These are phyloP conservation scores for Notiomystis cincta DNA, from an alignment of 2,113 vertebrate genomes.

Conservation along the genomic window DNA sequence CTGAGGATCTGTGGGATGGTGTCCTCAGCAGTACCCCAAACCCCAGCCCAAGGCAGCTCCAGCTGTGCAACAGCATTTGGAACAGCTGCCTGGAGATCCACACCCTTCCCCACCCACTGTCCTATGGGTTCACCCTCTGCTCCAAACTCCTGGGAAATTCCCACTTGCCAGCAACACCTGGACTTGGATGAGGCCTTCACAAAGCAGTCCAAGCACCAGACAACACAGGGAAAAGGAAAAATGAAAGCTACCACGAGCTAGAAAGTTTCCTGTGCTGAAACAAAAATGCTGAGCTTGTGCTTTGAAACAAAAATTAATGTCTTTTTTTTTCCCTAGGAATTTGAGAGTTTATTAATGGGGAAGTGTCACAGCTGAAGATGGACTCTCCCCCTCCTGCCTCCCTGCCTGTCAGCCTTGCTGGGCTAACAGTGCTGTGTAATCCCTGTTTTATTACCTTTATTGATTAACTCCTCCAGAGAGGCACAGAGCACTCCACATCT, in stretches of 20 bases:
- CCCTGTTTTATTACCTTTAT: background rate
- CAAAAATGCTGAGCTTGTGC: background rate
- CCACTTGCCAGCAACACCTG: background rate
- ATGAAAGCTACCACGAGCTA: background rate
- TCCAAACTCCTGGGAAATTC: background rate
- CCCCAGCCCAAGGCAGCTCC: background rate
- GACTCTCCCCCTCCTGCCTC: background rate
- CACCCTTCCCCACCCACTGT: background rate
- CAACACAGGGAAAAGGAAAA: accelerated
- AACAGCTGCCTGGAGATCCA: background rate
- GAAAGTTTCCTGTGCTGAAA: background rate
- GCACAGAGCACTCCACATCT: background rate
- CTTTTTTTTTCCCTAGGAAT: background rate
- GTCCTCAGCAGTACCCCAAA: background rate
- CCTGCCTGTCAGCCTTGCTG: background rate
- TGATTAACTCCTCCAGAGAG: background rate
- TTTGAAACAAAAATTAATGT: background rate
- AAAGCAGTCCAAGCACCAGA: background rate
- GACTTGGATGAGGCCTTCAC: background rate
- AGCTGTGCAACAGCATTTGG: background rate
- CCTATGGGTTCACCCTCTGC: background rate
- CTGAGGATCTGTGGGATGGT: background rate
- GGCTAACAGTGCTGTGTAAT: background rate
- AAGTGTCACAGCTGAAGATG: background rate
- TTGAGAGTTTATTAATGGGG: background rate